Evolutionary conservation across 2,113 vertebrate genomes (phyloP), one percentile per base, ranked within the genome.

Genomic region (Chaetodon auriga): DNA sequence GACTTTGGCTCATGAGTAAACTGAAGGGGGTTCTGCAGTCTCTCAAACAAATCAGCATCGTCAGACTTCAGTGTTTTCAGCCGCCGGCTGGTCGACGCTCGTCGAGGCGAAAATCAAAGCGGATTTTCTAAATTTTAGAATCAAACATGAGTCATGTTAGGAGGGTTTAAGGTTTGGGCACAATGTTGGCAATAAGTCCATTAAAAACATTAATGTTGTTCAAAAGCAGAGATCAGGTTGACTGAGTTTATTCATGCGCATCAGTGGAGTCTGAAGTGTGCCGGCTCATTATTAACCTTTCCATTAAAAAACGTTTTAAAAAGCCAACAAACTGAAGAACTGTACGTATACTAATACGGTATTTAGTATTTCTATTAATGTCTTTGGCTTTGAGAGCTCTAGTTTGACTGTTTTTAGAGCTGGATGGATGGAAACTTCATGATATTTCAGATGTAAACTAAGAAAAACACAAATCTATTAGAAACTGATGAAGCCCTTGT

Each of bases 1-100:
- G 83, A 84, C 53, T 8, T 76, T 62, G 49, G 68, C 55, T 94
- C 94, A 94, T 94, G 93, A 95, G 94, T 95, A 94, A 95, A 93
- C 93, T 93, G 84, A 95, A 94, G 91, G 90, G 7, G 45, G 21
- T 35, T 61, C 58, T 62, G 60, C 57, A 38, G 19, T 80, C 21
- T 35, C n/a, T 5, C 13, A 53, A 48, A 69, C 62, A 69, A 70
- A 75, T 74, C 57, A 55, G 46, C 18, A 19, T 43, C 48, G 7
- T 61, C 23, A 46, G 14, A 46, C 36, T n/a, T 43, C 19, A 25
- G 0, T 14, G 60, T 46, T 30, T 54, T 68, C 41, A 0, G 53
- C 25, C 18, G 25, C 45, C 36, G 16, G 68, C 16, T 78, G 1
- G 2, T 71, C 4, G 57, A 6, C 12, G 7, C n/a, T 54, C 16